Base-by-base conservation (phyloP, 1,140 invertebrate genomes). In the Drosophila varians region DNA sequence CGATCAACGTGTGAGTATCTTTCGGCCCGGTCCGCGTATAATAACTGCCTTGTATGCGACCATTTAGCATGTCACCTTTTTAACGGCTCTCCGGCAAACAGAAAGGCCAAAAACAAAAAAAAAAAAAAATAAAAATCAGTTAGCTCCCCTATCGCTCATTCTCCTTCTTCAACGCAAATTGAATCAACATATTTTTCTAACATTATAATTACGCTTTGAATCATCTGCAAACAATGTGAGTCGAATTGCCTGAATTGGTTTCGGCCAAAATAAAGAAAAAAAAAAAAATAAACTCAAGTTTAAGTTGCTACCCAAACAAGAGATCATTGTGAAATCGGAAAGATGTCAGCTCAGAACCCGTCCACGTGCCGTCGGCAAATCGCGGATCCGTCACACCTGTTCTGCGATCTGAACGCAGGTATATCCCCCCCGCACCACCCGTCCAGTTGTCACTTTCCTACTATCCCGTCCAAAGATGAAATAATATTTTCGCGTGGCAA, bases 41-140 rank as follows among this genome's bases (percentile, higher is more conserved):
- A 54, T 70, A 42, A 64, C 51, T 58, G 73, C 71, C 56, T 83
- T 86, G 76, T 86, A 71, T 77, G 83, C 71, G 26, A 68, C 83
- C 74, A 87, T 87, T 87, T 87, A 87, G 82, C 82, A 87, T 87
- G 83, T 87, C 82, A 87, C 82, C 82, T 87, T 87, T 31, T 87
- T 82, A 87, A 88, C 82, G 82, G 80, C 80, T 87, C 56, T 64
- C 62, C 42, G 47, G 71, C 82, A 87, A 77, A 82, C 83, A 80
- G 68, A 87, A 69, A 76, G 55, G 58, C 43, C 53, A 69, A 65
- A 31, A 31, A 11, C 9, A 3, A 31, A 3, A 76, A 68, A 73
- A 46, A 56, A 21, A 57, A 48, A 38, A 38, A 19, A 42, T 14
- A 40, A 16, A 40, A 14, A 40, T 40, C 34, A 36, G 14, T 38